These are phyloP conservation scores for Rhizomys pruinosus DNA, from an alignment of 2,113 vertebrate species.

Conservation along the genomic window DNA sequence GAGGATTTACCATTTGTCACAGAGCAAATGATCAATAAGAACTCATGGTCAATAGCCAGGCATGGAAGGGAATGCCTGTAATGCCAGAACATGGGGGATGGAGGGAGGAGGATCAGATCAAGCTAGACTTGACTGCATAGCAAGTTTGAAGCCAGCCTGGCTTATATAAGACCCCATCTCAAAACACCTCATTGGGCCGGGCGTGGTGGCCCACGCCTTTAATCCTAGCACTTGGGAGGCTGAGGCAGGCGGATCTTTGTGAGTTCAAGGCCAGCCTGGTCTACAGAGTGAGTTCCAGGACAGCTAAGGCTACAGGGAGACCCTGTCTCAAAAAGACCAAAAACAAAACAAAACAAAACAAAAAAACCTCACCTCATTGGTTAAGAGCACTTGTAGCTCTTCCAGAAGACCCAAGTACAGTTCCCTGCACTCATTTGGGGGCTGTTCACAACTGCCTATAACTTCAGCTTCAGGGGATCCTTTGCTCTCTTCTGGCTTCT, in stretches of 20 bases:
- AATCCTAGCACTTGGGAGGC: too few relatives aligned
- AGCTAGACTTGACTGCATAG: too few relatives aligned
- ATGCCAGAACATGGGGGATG: neutral
- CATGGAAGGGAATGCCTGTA: neutral
- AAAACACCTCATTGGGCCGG: neutral
- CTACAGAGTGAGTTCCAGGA: too few relatives aligned
- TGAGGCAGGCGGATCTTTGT: too few relatives aligned
- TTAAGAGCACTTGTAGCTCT: neutral
- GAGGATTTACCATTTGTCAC: neutral
- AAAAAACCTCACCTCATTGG: neutral
- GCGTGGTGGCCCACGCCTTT: too few relatives aligned
- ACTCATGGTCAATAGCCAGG: neutral
- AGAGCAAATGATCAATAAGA: constrained; percentile 1
- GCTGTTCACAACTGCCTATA: neutral
- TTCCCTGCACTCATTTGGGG: neutral
- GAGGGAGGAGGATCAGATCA: neutral
- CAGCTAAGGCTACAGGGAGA: too few relatives aligned
- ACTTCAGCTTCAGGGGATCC: neutral
- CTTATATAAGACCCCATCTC: neutral
- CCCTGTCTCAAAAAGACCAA: too few relatives aligned
- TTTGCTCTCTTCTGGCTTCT: neutral
- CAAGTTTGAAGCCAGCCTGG: neutral
- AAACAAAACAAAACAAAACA: too few relatives aligned
- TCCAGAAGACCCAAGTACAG: neutral
- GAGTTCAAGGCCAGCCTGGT: too few relatives aligned